Base-by-base conservation (phyloP, 1,140 invertebrate species). In the Protaetia brevitarsis region DNA sequence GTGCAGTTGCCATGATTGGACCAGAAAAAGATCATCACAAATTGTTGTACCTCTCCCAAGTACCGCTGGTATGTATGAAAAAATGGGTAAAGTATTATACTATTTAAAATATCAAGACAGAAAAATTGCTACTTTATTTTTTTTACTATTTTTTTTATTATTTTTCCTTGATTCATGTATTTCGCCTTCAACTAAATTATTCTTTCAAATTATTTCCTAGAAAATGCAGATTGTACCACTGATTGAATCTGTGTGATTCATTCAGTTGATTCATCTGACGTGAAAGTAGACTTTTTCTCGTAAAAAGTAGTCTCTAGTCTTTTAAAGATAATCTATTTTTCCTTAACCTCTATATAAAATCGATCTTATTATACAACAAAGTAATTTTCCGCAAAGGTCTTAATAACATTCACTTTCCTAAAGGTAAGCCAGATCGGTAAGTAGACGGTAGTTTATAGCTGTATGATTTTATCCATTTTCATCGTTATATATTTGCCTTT, bases 1-100 rank as follows among this genome's bases (percentile, higher is more conserved):
- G 67, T 76, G 70, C 71, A 78, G 76, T 78, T 74, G 76, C 76
- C 70, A 75, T 77, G 66, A 77, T 78, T 71, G 77, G 77, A 60
- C 76, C 75, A 56, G 76, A 78, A 73, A 79, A 73, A 74, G 82
- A 83, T 78, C 81, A 83, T 68, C 82, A 82, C 81, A 83, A 82
- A 77, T 79, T 83, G 73, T 80, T 83, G 73, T 84, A 83, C 78
- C 78, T 83, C 73, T 84, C 82, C 62, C 82, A 84, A 82, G 79
- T 83, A 66, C 78, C 79, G 63, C 70, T 82, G 82, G 82, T 84
- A 82, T 82, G 82, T 83, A 77, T 79, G 8, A 51, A 51, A 51
- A 51, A 51, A 16, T 23, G 41, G 41, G 41, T 51, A 51, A 51
- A 51, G 41, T 51, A 51, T 51, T 23, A 51, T 23, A 51, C n/a